Conservation (phyloP, 2,113 vertebrate species). For the Hylia prasina region DNA sequence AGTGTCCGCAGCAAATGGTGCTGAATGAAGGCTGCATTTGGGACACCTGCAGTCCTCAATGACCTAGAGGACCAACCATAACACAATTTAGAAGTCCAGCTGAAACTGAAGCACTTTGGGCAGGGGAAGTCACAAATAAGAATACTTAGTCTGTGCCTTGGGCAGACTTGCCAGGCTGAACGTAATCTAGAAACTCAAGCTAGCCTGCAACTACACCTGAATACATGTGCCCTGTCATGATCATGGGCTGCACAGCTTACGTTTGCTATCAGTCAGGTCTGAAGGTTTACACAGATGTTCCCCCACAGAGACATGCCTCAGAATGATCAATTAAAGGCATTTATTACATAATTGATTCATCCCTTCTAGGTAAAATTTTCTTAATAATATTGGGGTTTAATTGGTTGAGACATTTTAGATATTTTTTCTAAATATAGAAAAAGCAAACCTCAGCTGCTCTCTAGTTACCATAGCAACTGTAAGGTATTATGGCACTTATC, state of each 20-base stretch:
- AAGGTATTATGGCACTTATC: slow-evolving; percentile 28
- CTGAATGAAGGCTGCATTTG: not conserved
- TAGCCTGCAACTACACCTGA: not conserved
- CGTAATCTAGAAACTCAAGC: not conserved
- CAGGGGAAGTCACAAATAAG: not conserved
- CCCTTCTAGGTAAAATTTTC: not conserved
- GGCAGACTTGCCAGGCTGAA: not conserved
- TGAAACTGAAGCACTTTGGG: not conserved
- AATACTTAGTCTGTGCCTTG: not conserved
- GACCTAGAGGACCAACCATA: not conserved
- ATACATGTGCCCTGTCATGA: not conserved
- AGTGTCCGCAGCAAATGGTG: not conserved
- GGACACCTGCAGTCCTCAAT: not conserved
- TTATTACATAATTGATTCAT: not conserved
- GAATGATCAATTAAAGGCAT: not conserved
- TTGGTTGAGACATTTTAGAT: not conserved
- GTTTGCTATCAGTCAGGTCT: not conserved
- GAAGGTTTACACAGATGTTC: fast-evolving
- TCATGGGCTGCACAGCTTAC: not conserved
- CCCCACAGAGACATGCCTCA: not conserved
- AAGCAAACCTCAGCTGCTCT: slow-evolving; percentile 22
- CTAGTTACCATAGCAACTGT: slow-evolving; percentile 56
- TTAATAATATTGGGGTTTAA: not conserved
- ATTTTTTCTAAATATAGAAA: slow-evolving; percentile 27
- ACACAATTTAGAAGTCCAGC: not conserved